Percentiles rank a stretch among this genome's conserved stretches.
These are phyloP conservation scores for Drosophila cyrtoloma DNA, from an alignment of 2,888 invertebrate genomes.

Conservation along the genomic window DNA sequence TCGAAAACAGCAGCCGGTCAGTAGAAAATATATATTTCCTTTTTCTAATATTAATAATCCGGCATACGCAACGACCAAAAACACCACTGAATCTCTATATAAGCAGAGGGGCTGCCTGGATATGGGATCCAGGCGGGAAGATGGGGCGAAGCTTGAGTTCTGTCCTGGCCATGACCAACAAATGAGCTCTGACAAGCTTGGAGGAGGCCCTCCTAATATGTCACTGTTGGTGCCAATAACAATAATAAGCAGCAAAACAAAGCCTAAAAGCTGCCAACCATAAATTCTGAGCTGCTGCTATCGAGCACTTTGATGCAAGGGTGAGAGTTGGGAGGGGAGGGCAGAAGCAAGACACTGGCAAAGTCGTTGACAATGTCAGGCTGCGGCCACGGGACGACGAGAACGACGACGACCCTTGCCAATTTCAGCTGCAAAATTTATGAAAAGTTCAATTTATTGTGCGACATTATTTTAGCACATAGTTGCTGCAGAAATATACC, in stretches of 20 bases:
- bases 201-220: constrained; percentile 70
- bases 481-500: constrained; percentile 49
- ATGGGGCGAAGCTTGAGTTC: constrained; percentile 11
- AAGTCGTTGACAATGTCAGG: constrained; percentile 76
- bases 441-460: constrained; percentile 81
- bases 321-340: neutral
- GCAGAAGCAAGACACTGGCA: constrained; percentile 42
- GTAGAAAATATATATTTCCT: constrained; percentile 78
- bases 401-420: constrained; percentile 56
- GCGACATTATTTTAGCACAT: constrained; percentile 70
- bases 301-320: constrained; percentile 41
- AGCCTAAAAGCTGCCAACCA: constrained; percentile 79
- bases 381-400: constrained; percentile 20
- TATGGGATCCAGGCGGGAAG: neutral
- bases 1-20: constrained; percentile 81
- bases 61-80: constrained; percentile 62
- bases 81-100: constrained; percentile 53
- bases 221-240: constrained; percentile 82
- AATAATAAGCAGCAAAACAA: constrained; percentile 81
- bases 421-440: constrained; percentile 76
- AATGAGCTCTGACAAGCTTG: constrained; percentile 70
- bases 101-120: constrained; percentile 4
- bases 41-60: constrained; percentile 80
- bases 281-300: constrained; percentile 69
- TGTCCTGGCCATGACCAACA: constrained; percentile 45